Percentiles rank a stretch among this genome's conserved stretches.
Conservation (phyloP, 2,797 vertebrate genomes). For the Varecia variegata region DNA sequence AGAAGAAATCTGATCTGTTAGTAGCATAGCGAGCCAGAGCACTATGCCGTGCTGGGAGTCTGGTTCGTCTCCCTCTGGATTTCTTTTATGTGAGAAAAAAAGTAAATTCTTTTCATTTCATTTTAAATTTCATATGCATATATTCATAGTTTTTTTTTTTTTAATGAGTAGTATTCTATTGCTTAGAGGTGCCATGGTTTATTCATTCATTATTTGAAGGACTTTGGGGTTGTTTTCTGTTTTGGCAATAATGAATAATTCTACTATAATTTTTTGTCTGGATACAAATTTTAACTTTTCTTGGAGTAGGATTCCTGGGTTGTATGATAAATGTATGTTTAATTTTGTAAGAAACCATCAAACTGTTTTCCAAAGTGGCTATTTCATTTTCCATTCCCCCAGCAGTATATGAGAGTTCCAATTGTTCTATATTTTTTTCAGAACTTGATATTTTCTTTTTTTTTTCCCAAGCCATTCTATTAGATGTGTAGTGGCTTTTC, state of each 20-base stretch:
- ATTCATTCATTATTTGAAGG: background rate
- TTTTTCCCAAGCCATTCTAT: background rate
- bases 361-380: background rate
- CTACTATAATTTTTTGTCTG: background rate
- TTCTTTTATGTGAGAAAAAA: background rate
- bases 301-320: background rate
- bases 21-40: background rate
- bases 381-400: background rate
- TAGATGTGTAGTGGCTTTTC: background rate
- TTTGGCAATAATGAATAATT: background rate
- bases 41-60: background rate
- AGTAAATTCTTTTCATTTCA: background rate
- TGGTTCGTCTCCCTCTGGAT: background rate
- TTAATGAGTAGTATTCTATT: background rate
- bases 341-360: background rate
- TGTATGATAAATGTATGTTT: background rate
- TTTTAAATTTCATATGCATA: background rate
- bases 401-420: background rate
- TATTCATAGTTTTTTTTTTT: background rate
- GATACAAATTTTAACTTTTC: background rate
- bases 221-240: background rate
- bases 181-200: background rate
- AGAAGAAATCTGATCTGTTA: background rate
- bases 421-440: background rate
- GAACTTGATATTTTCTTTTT: background rate